Evolutionary conservation across 2,113 vertebrate genomes (phyloP).

Genomic region (Theropithecus gelada): DNA sequence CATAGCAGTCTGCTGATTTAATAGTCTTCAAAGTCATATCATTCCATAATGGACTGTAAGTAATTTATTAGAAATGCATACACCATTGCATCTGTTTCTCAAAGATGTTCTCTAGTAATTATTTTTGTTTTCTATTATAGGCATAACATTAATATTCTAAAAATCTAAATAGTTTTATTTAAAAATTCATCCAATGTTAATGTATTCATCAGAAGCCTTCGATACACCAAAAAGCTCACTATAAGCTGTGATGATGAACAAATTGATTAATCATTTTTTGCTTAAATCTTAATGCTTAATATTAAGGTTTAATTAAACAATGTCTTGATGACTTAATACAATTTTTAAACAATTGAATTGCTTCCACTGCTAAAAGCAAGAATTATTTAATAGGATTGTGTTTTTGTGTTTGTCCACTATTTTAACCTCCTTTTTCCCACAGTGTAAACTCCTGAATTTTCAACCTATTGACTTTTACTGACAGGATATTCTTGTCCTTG

Average conservation of each 20-base stretch:
- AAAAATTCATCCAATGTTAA: slow-evolving; percentile 46
- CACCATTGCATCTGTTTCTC: slow-evolving; percentile 59
- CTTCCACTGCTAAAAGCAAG: not conserved
- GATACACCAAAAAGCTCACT: slow-evolving; percentile 11
- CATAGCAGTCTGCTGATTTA: slow-evolving; percentile 32
- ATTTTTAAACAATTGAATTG: not conserved
- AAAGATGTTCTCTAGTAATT: slow-evolving; percentile 63
- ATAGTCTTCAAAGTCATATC: slow-evolving; percentile 54
- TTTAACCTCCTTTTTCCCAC: not conserved
- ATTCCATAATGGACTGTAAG: slow-evolving; percentile 48
- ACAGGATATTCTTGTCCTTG: not conserved
- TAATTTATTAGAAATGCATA: slow-evolving; percentile 72
- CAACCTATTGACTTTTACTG: not conserved
- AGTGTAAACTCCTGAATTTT: not conserved
- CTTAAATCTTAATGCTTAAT: slow-evolving; percentile 13
- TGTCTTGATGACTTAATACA: slow-evolving; percentile 3
- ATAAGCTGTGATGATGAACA: not conserved
- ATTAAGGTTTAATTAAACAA: slow-evolving; percentile 31
- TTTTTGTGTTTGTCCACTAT: not conserved
- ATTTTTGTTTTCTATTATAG: slow-evolving; percentile 42
- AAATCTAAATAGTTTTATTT: slow-evolving; percentile 48
- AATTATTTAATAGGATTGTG: not conserved
- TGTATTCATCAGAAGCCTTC: slow-evolving; percentile 9
- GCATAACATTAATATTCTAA: slow-evolving; percentile 54
- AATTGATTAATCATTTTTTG: slow-evolving; percentile 47